Conservation (phyloP, 1,140 invertebrate species). For the Drosophila oshimai region DNA sequence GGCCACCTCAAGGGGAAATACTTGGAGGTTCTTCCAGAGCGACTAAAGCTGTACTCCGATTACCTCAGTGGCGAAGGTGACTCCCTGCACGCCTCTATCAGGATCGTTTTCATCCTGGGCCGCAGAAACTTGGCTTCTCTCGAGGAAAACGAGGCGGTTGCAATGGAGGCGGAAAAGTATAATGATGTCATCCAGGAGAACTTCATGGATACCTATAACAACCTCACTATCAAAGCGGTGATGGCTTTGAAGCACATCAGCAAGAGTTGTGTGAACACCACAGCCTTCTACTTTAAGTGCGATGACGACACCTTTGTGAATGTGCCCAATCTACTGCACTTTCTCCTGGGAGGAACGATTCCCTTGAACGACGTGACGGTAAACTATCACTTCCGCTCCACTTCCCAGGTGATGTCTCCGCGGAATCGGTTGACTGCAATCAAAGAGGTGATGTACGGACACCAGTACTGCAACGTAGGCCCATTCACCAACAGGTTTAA, state of each 20-base stretch:
- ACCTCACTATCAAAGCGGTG: conserved; percentile 87
- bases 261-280: conserved; percentile 85
- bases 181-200: conserved; percentile 94
- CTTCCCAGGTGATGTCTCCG: conserved; percentile 29
- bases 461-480: conserved; percentile 88
- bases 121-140: conserved; percentile 39
- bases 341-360: conserved; percentile 82
- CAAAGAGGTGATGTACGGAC: conserved; percentile 86
- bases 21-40: conserved; percentile 20
- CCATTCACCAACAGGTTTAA: conserved; percentile 88
- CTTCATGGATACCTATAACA: conserved; percentile 95
- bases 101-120: conserved; percentile 65
- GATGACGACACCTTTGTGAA: conserved; percentile 94
- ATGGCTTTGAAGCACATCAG: conserved; percentile 92
- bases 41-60: conserved; percentile 35
- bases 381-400: conserved; percentile 47
- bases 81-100: conserved; percentile 23
- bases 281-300: conserved; percentile 90
- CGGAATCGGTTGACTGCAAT: conserved; percentile 56
- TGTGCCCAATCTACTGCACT: conserved; percentile 85
- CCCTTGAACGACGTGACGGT: conserved; percentile 72
- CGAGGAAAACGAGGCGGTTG: conserved; percentile 53
- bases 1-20: conserved; percentile 50
- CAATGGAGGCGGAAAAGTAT: conserved; percentile 57
- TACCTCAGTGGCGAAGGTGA: conserved; percentile 34